Evolutionary conservation across 2,113 vertebrate genomes (phyloP).

Genomic region (Channa maculata): DNA sequence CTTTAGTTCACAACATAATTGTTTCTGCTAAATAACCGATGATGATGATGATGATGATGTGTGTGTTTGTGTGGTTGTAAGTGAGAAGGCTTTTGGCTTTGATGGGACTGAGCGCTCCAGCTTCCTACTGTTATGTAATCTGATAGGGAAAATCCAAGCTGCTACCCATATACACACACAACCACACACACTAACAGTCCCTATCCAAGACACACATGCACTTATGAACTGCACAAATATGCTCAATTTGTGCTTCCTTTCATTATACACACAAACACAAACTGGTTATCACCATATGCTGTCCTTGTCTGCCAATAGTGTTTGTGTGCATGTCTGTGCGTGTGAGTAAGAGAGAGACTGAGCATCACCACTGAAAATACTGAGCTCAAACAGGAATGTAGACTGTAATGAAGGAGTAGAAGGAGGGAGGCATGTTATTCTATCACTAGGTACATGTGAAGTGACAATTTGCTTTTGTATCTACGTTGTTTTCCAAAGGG

Average conservation of each 20-base stretch:
- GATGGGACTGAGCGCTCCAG: slow-evolving; percentile 73
- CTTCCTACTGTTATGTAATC: slow-evolving; percentile 83
- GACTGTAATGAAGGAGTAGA: background rate
- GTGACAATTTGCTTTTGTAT: background rate
- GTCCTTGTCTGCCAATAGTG: slow-evolving; percentile 79
- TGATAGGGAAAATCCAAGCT: slow-evolving; percentile 84
- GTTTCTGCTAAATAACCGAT: background rate
- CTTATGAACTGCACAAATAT: slow-evolving; percentile 55
- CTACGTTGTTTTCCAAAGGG: too few relatives aligned
- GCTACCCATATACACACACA: slow-evolving; percentile 49
- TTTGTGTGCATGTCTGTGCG: slow-evolving; percentile 33
- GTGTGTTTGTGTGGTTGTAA: slow-evolving; percentile 8
- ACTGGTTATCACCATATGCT: slow-evolving; percentile 82
- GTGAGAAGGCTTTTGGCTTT: slow-evolving; percentile 64
- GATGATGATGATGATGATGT: background rate
- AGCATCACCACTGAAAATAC: slow-evolving; percentile 29
- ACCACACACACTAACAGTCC: slow-evolving; percentile 25
- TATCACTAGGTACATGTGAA: background rate
- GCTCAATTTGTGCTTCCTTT: slow-evolving; percentile 75
- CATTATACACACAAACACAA: slow-evolving; percentile 63
- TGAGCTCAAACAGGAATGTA: slow-evolving; percentile 8
- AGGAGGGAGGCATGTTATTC: background rate
- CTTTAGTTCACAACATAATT: too few relatives aligned
- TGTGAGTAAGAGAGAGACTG: background rate
- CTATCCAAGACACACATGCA: slow-evolving; percentile 69